Percentiles rank a stretch among this genome's conserved stretches.
phyloP scores from a whole-genome alignment of 2,113 vertebrate genomes.

The Phylloscopus trochiloides region DNA sequence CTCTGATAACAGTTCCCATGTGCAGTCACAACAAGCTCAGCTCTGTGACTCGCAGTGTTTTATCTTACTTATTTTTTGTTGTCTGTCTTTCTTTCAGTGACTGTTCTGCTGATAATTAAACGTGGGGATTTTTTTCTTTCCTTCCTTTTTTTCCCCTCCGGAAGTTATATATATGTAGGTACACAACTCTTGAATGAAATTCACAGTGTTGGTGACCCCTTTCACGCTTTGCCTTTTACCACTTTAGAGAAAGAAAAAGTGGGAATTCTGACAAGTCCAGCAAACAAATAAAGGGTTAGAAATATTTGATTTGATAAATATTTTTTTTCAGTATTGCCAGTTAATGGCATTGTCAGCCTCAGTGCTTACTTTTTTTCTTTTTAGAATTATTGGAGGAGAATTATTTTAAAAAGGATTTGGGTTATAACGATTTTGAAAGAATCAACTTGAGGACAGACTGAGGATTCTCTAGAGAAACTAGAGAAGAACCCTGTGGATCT shows the following conservation, averaged over 20 bases:
- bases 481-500: background rate
- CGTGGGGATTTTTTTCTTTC: rapidly evolving
- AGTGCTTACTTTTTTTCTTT: background rate
- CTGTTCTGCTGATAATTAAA: background rate
- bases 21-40: background rate
- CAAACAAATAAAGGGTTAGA: background rate
- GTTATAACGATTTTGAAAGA: background rate
- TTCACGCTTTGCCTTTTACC: background rate
- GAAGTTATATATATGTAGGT: background rate
- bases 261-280: background rate
- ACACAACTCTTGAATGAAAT: background rate
- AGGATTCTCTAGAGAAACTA: background rate
- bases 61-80: background rate
- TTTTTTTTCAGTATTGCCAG: background rate
- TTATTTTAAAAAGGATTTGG: rapidly evolving
- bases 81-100: background rate
- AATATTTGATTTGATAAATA: background rate
- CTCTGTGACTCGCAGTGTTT: background rate
- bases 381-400: background rate
- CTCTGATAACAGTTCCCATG: background rate
- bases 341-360: background rate
- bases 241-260: background rate
- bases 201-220: background rate
- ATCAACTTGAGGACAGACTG: background rate
- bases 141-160: rapidly evolving